Base-by-base conservation (phyloP, 2,888 invertebrate species). In the Pimpla rufipes region DNA sequence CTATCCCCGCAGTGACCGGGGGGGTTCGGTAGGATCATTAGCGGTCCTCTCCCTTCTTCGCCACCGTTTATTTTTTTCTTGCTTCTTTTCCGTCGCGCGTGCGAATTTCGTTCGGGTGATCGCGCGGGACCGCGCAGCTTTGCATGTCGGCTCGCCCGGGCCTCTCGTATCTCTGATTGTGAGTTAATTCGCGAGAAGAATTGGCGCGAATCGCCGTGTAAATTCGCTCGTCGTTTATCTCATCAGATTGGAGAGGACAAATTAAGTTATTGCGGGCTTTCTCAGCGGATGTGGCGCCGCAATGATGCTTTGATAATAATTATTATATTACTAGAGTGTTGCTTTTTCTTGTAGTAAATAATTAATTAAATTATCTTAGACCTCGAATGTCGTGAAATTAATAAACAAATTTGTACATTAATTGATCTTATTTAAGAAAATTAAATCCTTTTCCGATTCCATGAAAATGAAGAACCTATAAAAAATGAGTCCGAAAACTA, bases 1-100 rank as follows among this genome's bases (percentile, higher is more conserved):
- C 83, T 70, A 81, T 80, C 40, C 64, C 76, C 29, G 29, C 75
- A 68, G 78, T 67, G 84, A 75, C 79, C 81, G 79, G 66, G 40
- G n/a, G 80, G 79, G 70, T 64, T 80, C 76, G 82, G 86, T 68
- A 78, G 67, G 75, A 73, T 84, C 85, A 85, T 85, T 83, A 80
- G 79, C 77, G 76, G 73, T 85, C 50, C 70, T 57, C 68, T 78
- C 40, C 18, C 45, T 70, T 40, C 71, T 35, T 50, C 37, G 42
- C 50, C 74, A 57, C 75, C 74, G 78, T 81, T 67, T 64, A 35
- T 35, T 67, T 83, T 79, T 66, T 68, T 71, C 73, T 76, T 82
- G 47, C 35, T 75, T 50, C 59, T 35, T 62, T 57, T 68, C 37
- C 52, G 52, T 67, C 74, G 37, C 79, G 37, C 71, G 75, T 50